phyloP scores from a whole-genome alignment of 2,797 vertebrate genomes.

The Petrocephalus schoutedeni region DNA sequence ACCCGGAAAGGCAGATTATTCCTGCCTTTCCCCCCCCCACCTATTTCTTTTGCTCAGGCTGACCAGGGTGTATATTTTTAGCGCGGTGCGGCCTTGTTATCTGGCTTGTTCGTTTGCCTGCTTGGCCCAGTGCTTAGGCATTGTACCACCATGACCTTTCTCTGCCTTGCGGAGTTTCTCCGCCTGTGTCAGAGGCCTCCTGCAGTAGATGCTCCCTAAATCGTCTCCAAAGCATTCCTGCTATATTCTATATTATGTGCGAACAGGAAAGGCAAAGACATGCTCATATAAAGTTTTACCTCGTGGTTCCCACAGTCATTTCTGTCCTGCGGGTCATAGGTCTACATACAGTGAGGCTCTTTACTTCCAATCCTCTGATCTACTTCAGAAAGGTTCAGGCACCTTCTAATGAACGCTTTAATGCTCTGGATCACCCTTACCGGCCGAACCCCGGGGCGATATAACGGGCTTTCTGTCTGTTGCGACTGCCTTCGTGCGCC shows the following conservation, averaged over 20 bases:
- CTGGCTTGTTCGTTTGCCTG: slow-evolving; percentile 73
- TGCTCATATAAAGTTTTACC: slow-evolving; percentile 48
- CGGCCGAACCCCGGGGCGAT: not conserved
- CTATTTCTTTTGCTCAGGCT: slow-evolving; percentile 48
- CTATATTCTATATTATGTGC: slow-evolving; percentile 33
- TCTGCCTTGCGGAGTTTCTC: slow-evolving; percentile 38
- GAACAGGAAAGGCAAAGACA: slow-evolving; percentile 54
- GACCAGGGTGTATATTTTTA: slow-evolving; percentile 67
- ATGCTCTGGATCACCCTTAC: not conserved
- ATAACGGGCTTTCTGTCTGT: slow-evolving; percentile 33
- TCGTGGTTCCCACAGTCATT: not conserved
- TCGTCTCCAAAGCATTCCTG: slow-evolving; percentile 19
- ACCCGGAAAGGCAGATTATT: slow-evolving; percentile 78
- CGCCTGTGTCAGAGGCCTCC: slow-evolving; percentile 28
- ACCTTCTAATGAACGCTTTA: not conserved
- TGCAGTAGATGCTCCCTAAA: not conserved
- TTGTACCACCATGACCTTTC: slow-evolving; percentile 65
- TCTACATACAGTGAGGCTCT: not conserved
- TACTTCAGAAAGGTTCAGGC: not conserved
- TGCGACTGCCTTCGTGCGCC: not conserved
- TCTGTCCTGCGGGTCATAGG: not conserved
- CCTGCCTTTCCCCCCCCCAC: slow-evolving; percentile 41
- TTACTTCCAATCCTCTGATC: not conserved
- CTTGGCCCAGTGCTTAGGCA: slow-evolving; percentile 55
- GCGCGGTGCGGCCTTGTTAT: slow-evolving; percentile 60